Percentiles rank a stretch among this genome's conserved stretches.
Evolutionary conservation across 2,888 invertebrate species (phyloP).

Genomic region (Magallana nippona): DNA sequence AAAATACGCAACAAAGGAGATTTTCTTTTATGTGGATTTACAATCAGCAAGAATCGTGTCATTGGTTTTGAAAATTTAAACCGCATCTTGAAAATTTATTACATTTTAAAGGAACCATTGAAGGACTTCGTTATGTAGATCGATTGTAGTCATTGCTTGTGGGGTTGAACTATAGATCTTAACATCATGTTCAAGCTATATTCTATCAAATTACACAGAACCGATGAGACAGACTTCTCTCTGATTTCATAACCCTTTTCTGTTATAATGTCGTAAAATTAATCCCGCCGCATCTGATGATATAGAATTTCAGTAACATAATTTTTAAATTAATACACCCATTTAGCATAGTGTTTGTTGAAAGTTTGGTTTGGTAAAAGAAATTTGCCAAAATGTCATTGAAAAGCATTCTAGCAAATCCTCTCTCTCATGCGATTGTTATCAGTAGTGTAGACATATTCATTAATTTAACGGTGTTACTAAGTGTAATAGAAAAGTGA

Average conservation of each 20-base stretch:
- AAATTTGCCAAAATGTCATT: background rate
- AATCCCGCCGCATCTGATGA: background rate
- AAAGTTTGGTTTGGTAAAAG: background rate
- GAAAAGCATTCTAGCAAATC: background rate
- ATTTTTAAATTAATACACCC: background rate
- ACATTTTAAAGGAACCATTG: background rate
- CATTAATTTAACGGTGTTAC: slow-evolving; percentile 2
- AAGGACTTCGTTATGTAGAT: background rate
- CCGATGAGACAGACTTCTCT: background rate
- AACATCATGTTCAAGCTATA: background rate
- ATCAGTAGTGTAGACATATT: background rate
- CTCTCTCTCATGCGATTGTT: background rate
- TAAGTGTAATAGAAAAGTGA: background rate
- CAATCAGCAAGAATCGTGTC: background rate
- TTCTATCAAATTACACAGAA: slow-evolving; percentile 15
- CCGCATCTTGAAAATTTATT: slow-evolving; percentile 14
- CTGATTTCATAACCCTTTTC: slow-evolving; percentile 13
- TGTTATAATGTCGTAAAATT: background rate
- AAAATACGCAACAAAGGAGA: background rate
- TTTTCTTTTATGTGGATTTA: slow-evolving; percentile 14
- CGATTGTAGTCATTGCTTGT: slow-evolving; percentile 2
- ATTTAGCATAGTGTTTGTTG: background rate
- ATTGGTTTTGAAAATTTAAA: background rate
- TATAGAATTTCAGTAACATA: background rate
- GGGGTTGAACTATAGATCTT: background rate